These are phyloP conservation scores for Schlechtendalia chinensis DNA, from an alignment of 1,140 invertebrate species.

Conservation along the genomic window DNA sequence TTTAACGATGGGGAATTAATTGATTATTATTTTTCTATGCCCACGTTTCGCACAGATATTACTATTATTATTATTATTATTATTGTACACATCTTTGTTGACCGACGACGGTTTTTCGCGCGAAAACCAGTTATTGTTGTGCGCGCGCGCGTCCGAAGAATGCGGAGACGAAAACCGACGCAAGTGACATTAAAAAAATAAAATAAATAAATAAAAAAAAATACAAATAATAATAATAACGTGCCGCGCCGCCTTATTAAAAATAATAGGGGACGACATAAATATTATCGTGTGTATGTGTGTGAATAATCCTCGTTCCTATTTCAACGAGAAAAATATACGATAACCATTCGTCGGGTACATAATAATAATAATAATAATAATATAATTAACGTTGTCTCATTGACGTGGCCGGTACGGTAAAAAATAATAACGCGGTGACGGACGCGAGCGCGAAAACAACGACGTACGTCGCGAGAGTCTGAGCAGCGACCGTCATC, in stretches of 20 bases:
- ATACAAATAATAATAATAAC: background rate
- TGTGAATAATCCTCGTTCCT: constrained; percentile 5
- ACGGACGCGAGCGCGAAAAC: constrained; percentile 10
- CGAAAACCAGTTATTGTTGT: constrained; percentile 12
- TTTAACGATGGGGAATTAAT: background rate
- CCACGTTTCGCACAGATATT: background rate
- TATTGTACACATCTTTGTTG: background rate
- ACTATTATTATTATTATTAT: background rate
- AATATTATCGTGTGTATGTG: background rate
- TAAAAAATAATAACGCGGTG: background rate
- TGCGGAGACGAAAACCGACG: background rate
- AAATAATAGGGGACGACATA: constrained; percentile 16
- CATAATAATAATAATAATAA: background rate
- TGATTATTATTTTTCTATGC: background rate
- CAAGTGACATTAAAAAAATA: background rate
- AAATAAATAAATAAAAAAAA: background rate
- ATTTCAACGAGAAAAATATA: constrained; percentile 16
- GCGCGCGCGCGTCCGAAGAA: background rate
- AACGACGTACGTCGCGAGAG: too few relatives aligned
- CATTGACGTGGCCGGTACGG: background rate
- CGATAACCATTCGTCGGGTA: constrained; percentile 5
- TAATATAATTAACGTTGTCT: background rate
- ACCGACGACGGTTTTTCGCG: background rate
- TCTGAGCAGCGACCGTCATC: background rate
- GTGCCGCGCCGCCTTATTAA: background rate